Evolutionary conservation across 2,797 vertebrate genomes (phyloP).

Genomic region (Passerculus sandwichensis): DNA sequence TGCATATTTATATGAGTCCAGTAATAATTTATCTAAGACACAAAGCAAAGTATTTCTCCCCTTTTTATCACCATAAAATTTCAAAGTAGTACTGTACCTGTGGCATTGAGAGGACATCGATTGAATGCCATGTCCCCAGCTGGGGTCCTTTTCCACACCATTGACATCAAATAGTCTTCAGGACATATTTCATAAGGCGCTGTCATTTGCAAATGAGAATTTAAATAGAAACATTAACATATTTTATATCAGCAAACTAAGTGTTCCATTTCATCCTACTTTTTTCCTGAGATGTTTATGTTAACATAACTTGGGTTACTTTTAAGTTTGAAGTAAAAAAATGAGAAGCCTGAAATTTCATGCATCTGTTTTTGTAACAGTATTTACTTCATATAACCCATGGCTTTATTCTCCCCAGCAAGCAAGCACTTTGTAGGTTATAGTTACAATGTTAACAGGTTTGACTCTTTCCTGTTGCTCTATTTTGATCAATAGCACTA

Average conservation of each 20-base stretch:
- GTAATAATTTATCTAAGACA: background rate
- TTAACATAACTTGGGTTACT: background rate
- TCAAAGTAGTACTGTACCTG: conserved; percentile 80
- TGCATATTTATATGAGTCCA: background rate
- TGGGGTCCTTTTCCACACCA: conserved; percentile 98
- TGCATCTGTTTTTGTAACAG: background rate
- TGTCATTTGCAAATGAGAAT: conserved; percentile 75
- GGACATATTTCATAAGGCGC: conserved; percentile 99
- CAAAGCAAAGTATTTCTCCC: background rate
- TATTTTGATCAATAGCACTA: background rate
- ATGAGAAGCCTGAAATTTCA: background rate
- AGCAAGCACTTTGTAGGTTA: background rate
- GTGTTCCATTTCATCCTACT: background rate
- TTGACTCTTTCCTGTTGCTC: background rate
- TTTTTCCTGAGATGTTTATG: background rate
- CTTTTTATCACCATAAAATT: background rate
- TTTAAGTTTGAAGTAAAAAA: background rate
- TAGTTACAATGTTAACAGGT: background rate
- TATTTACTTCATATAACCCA: background rate
- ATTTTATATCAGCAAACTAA: background rate
- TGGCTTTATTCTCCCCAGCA: background rate
- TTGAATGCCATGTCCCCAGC: conserved; percentile 97
- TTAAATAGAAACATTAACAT: conserved; percentile 3
- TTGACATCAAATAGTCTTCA: conserved; percentile 94
- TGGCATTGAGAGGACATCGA: conserved; percentile 95